Base-by-base conservation (phyloP, 2,113 vertebrate species). In the Notothenia coriiceps region DNA sequence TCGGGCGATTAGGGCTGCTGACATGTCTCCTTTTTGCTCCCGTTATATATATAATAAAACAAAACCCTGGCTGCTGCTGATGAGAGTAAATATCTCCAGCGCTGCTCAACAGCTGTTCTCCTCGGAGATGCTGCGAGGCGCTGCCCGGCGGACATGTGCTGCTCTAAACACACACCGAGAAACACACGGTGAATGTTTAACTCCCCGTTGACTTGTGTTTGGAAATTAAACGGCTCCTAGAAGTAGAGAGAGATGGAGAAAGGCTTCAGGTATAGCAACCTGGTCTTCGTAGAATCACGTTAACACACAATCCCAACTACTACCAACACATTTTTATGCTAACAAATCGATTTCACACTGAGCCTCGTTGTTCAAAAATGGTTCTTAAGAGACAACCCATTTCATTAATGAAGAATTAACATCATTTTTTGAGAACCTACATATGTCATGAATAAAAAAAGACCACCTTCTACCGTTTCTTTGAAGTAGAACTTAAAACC, bases 91-190 rank as follows among this genome's bases (percentile, higher is more conserved):
- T 91, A 92, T 90, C 89, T 77, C 71, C 82, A 64, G 83, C 68
- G 61, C 89, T 56, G 80, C 86, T 92, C 88, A 93, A 93, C 93
- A 94, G 90, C 91, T 94, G 93, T 88, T 93, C 82, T 90, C 87
- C 90, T 86, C 75, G 4, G 88, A 91, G 89, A 89, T 79, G 83
- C 70, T 70, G 22, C 64, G 15, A 17, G 63, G 76, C 72, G 71
- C 65, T 73, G 70, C 81, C 86, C 51, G 49, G 50, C 64, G 73
- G 80, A 89, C 82, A 59, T 52, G 54, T 49, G 69, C 63, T 54
- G 74, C 72, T 70, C 76, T 70, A 87, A 87, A 91, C 80, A 85
- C 85, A 82, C 75, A 77, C 2, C 18, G 33, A 74, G 49, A 54
- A 57, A 43, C 60, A 72, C 82, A 76, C 75, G 85, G 80, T 87